phyloP scores from a whole-genome alignment of 2,113 vertebrate species.

The Columbina picui region DNA sequence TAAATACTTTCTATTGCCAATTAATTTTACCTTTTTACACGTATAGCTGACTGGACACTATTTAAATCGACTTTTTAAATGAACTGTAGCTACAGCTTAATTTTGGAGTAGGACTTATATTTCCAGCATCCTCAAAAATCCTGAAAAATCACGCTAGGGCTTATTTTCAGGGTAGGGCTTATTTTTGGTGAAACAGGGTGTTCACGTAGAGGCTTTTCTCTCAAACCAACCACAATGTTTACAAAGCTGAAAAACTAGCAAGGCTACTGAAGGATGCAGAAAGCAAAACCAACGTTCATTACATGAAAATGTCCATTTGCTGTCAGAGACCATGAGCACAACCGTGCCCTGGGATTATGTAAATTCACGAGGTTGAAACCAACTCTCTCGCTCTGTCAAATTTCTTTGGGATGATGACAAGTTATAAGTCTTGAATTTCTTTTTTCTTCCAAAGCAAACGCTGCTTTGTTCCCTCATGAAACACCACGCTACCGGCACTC shows the following conservation, averaged over 20 bases:
- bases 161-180: no score
- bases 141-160: no score
- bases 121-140: no score
- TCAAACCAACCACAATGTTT: not conserved
- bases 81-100: no score
- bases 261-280: not conserved
- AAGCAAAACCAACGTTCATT: not conserved
- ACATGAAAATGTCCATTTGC: not conserved
- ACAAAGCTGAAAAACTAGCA: not conserved
- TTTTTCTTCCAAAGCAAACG: not conserved
- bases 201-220: not conserved
- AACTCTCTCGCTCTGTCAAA: not conserved
- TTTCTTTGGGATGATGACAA: not conserved
- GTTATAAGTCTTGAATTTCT: not conserved
- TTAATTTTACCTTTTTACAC: no score
- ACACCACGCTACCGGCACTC: not conserved
- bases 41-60: no score
- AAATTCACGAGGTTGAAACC: not conserved
- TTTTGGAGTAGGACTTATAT: no score
- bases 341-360: rapidly evolving
- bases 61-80: no score
- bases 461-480: not conserved
- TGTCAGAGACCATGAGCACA: not conserved
- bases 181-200: no score
- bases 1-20: no score